Base-by-base conservation (phyloP, 2,113 vertebrate species). In the Neolamprologus ventralis region DNA sequence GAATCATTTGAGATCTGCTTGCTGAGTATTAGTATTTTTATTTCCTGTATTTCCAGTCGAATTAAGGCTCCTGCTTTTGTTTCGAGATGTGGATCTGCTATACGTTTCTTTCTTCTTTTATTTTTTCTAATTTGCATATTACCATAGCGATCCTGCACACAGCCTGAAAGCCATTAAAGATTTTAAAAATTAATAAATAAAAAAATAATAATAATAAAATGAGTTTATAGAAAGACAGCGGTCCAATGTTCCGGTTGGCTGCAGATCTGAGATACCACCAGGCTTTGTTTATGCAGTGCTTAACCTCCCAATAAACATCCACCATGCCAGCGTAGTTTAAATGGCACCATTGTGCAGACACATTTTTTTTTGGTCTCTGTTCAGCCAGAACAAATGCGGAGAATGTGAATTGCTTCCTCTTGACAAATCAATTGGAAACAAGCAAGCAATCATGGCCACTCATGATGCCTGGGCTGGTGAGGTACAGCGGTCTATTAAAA, bases 231-330 rank as follows among this genome's bases (percentile, higher is more conserved):
- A 79, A 17, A 79, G 80, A 93, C 86, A 90, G 85, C 51, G 60
- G 87, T 86, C 91, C 60, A 93, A 87, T 87, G 83, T 91, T 94
- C 85, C 9, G 60, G 73, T 85, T 75, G 75, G 83, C 80, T 89
- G 37, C 83, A 75, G 63, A 84, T 91, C 90, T 89, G 85, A 94
- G 31, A 88, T n/a, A 35, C 51, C 4, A 54, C 91, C 85, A 86
- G 57, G 55, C 75, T 90, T 91, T 91, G 87, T 92, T 91, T 89
- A 85, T 80, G 31, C 51, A 73, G 68, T 8, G 53, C 84, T 88
- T 87, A 85, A 92, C 91, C 81, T 86, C 87, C 88, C 90, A 89
- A 86, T 90, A 91, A 95, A 90, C 93, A 93, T 89, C 35, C 35
- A 68, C 23, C 33, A 21, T 80, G 81, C 84, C 92, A 85, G 87